Conservation (phyloP, 2,888 invertebrate genomes). For the Escarpia spicata region DNA sequence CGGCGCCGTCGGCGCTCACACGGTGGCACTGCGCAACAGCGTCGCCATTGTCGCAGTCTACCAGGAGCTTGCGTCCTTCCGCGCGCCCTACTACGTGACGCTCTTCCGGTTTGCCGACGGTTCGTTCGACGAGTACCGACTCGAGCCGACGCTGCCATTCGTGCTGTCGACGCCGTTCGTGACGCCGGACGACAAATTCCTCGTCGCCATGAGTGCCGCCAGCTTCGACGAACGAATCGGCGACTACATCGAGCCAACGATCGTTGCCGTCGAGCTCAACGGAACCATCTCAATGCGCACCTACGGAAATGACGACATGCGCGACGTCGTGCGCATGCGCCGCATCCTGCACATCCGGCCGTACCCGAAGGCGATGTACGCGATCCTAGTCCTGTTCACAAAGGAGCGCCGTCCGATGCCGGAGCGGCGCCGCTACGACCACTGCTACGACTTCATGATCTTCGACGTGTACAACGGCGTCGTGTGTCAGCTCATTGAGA, state of each 20-base stretch:
- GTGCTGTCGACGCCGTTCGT: conserved; percentile 55
- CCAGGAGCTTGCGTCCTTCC: conserved; percentile 48
- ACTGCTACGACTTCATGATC: conserved; percentile 50
- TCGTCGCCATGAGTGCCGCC: conserved; percentile 58
- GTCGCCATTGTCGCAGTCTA: conserved; percentile 50
- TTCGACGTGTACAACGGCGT: conserved; percentile 55
- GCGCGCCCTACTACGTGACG: conserved; percentile 53
- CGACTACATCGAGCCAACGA: conserved; percentile 52
- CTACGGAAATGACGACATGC: conserved; percentile 55
- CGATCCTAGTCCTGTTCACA: conserved; percentile 53
- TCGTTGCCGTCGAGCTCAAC: conserved; percentile 54
- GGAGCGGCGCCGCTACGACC: conserved; percentile 29
- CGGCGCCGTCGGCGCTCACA: conserved; percentile 54
- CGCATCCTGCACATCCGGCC: conserved; percentile 55
- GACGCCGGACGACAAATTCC: conserved; percentile 55
- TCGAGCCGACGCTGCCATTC: conserved; percentile 48
- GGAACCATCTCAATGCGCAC: conserved; percentile 39
- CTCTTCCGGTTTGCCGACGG: conserved; percentile 48
- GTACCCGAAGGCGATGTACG: conserved; percentile 44
- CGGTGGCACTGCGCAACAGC: conserved; percentile 47
- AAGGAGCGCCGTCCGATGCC: conserved; percentile 36
- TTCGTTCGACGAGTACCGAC: conserved; percentile 46
- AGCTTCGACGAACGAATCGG: conserved; percentile 49
- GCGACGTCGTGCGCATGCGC: conserved; percentile 50
- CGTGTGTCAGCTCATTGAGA: conserved; percentile 53